Conservation (phyloP, 2,797 vertebrate species). For the Vultur gryphus region DNA sequence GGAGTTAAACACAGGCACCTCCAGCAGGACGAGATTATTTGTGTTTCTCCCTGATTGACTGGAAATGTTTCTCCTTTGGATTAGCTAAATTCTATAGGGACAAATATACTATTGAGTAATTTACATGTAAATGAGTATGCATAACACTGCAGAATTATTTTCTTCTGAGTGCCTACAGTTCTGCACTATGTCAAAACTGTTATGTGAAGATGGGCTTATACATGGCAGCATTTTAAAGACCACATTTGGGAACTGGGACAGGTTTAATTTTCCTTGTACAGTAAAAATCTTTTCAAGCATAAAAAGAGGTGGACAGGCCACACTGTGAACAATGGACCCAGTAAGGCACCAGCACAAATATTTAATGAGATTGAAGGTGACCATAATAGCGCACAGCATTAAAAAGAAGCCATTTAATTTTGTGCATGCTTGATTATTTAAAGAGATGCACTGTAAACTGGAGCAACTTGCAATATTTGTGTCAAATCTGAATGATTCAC, state of each 20-base stretch:
- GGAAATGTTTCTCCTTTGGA: background rate
- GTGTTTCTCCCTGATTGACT: background rate
- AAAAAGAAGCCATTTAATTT: background rate
- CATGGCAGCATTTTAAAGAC: background rate
- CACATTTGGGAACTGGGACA: background rate
- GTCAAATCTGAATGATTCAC: background rate
- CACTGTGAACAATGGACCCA: background rate
- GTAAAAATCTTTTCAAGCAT: constrained; percentile 6
- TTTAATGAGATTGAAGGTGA: background rate
- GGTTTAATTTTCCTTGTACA: constrained; percentile 25
- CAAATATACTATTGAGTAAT: constrained; percentile 8
- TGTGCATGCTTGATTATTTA: background rate
- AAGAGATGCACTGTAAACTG: background rate
- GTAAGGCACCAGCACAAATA: background rate
- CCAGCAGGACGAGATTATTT: background rate
- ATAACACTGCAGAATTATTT: background rate
- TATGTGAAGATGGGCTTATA: background rate
- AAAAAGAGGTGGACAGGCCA: background rate
- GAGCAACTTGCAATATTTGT: background rate
- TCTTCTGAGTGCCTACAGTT: background rate
- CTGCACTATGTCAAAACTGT: background rate
- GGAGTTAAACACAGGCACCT: background rate
- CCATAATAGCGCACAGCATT: background rate
- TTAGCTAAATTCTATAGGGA: constrained; percentile 7
- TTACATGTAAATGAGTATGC: constrained; percentile 41